Percentiles rank a stretch among this genome's conserved stretches.
Conservation (phyloP, 2,113 vertebrate genomes). For the Cebidichthys violaceus region DNA sequence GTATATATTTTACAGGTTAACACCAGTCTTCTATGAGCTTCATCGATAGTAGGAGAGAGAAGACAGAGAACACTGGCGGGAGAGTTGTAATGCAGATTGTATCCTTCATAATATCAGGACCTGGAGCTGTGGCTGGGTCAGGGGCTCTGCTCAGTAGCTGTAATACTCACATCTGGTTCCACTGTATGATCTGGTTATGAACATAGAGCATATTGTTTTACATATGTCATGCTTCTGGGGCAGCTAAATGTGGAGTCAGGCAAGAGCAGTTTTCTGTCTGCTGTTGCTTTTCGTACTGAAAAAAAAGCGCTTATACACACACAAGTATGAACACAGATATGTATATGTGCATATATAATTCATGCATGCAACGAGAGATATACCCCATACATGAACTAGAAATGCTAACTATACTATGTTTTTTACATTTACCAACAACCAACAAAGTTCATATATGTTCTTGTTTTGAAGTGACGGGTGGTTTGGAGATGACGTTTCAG, state of each 20-base stretch:
- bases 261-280: slow-evolving; percentile 1
- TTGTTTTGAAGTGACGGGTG: no score
- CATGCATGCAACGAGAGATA: not conserved
- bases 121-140: not conserved
- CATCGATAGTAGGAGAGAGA: not conserved
- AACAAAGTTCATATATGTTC: no score
- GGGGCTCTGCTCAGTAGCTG: slow-evolving; percentile 5
- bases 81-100: slow-evolving; percentile 1
- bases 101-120: slow-evolving; percentile 19
- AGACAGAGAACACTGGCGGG: not conserved
- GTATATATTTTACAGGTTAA: not conserved
- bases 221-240: slow-evolving; percentile 39
- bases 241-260: slow-evolving; percentile 26
- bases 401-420: not conserved
- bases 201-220: slow-evolving; percentile 41
- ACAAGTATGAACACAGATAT: not conserved
- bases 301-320: no score
- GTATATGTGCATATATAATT: not conserved
- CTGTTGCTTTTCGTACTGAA: not conserved
- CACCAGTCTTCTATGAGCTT: not conserved
- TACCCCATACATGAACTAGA: not conserved
- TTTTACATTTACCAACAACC: no score
- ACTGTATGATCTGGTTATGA: slow-evolving; percentile 22
- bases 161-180: slow-evolving; percentile 42
- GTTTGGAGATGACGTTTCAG: no score